A percentile compares a stretch with the other conserved stretches of the same genome.
These are phyloP conservation scores for Heteropelma amictum DNA, from an alignment of 2,888 invertebrate species.

Conservation along the genomic window DNA sequence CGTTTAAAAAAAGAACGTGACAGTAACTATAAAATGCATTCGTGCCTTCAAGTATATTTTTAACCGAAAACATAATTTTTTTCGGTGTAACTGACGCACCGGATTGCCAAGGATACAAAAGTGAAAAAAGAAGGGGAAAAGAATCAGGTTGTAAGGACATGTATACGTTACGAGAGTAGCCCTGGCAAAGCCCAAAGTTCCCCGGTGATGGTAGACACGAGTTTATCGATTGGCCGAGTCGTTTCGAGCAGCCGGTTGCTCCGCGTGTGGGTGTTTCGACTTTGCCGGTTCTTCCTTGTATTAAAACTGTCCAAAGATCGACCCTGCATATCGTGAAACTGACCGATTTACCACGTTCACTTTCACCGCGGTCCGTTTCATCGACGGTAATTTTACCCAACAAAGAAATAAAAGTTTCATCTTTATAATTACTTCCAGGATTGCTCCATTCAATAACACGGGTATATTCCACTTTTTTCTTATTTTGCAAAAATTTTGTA, in stretches of 20 bases:
- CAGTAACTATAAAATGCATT: neutral
- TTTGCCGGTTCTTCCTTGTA: neutral
- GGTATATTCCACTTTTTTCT: too few species aligned
- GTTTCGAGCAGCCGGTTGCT: slow-evolving; percentile 19
- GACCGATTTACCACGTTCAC: too few species aligned
- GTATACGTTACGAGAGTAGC: slow-evolving; percentile 7
- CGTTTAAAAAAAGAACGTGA: neutral
- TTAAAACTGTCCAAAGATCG: neutral
- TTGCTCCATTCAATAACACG: too few species aligned
- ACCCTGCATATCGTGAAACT: neutral
- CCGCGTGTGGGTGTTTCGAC: neutral
- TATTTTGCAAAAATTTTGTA: too few species aligned
- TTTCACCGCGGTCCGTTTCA: too few species aligned
- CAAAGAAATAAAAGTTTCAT: too few species aligned
- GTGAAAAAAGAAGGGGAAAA: neutral
- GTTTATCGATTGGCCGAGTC: slow-evolving; percentile 52
- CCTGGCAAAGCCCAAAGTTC: slow-evolving; percentile 39
- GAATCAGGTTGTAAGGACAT: slow-evolving; percentile 16
- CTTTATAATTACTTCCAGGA: too few species aligned
- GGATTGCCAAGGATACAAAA: neutral
- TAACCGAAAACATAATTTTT: neutral
- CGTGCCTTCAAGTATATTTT: neutral
- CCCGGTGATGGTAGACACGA: slow-evolving; percentile 47
- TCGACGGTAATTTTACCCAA: too few species aligned
- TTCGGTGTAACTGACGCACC: neutral